Conservation (phyloP, 2,797 vertebrate species). For the Rhynchonycteris naso region DNA sequence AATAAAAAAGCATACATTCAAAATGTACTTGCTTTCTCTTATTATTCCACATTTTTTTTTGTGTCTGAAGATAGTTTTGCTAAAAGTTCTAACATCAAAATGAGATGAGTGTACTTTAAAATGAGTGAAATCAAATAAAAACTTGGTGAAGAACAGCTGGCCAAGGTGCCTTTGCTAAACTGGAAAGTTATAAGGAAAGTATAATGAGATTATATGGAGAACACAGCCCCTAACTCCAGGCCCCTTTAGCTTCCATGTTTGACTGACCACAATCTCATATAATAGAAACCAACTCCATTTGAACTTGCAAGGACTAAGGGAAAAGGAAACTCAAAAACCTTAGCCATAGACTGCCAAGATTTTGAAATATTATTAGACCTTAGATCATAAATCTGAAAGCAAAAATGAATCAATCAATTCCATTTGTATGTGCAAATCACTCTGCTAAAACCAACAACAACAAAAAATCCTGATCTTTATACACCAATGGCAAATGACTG, state of each 20-base stretch:
- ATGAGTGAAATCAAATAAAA: constrained; percentile 75
- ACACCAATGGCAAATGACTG: constrained; percentile 70
- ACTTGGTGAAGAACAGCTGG: constrained; percentile 41
- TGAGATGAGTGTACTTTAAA: constrained; percentile 57
- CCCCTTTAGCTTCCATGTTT: neutral
- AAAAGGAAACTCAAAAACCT: constrained; percentile 70
- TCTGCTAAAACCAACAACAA: constrained; percentile 75
- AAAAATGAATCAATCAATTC: constrained; percentile 80
- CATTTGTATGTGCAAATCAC: constrained; percentile 76
- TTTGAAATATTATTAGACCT: constrained; percentile 78
- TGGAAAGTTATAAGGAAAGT: constrained; percentile 65
- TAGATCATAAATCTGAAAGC: constrained; percentile 75
- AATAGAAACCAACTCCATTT: constrained; percentile 50
- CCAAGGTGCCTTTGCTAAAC: constrained; percentile 74
- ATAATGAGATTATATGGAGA: constrained; percentile 63
- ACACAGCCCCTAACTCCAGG: neutral
- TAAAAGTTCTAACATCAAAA: constrained; percentile 53
- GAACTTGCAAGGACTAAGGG: constrained; percentile 69
- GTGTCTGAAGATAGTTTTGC: constrained; percentile 51
- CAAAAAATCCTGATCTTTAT: constrained; percentile 73
- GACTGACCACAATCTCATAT: constrained; percentile 14
- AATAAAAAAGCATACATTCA: neutral
- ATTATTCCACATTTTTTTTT: constrained; percentile 34
- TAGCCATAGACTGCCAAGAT: constrained; percentile 74
- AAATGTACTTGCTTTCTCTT: neutral